Base-by-base conservation (phyloP, 2,113 vertebrate species). In the Ciconia boyciana region DNA sequence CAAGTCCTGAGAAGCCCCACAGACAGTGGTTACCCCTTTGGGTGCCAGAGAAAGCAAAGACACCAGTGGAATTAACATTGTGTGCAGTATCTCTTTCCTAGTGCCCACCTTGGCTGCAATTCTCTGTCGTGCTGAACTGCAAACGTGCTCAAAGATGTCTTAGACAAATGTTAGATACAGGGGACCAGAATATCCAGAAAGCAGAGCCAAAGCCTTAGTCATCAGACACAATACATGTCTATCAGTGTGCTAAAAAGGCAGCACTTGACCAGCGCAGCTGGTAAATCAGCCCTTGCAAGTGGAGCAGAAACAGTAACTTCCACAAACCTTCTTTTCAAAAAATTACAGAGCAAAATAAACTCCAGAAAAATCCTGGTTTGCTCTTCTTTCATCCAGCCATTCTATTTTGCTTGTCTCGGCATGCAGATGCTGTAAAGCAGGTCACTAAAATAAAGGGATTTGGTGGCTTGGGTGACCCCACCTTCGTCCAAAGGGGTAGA, bases 41-140 rank as follows among this genome's bases (percentile, higher is more conserved):
- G 25, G 19, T 79, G 69, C 36, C 28, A 32, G 31, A 13, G 11
- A 71, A 69, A 77, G 86, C 61, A 82, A 60, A 91, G 34, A 25
- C 11, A 25, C 16, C 0, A 0, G n/a, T 36, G 55, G 58, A 64
- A 52, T 34, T n/a, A 48, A 74, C 19, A 18, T 1, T 0, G 0
- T 13, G 29, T 32, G 64, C 72, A 82, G 25, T 21, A 57, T 22
- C 36, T 55, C 44, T 20, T 80, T 43, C 34, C 55, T 29, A 54
- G 18, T 31, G 71, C 32, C 72, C 44, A 75, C 22, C 26, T 18
- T 44, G 28, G 44, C 36, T 87, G 25, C 39, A 75, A 41, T 24
- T 72, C 29, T 76, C 55, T 44, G n/a, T 13, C 26, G 28, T 14
- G 34, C 15, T 61, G 52, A 78, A 6, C 5, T 26, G 43, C 1